Percentiles rank a stretch among this genome's conserved stretches.
phyloP scores from a whole-genome alignment of 2,113 vertebrate species.

The Caranx melampygus region DNA sequence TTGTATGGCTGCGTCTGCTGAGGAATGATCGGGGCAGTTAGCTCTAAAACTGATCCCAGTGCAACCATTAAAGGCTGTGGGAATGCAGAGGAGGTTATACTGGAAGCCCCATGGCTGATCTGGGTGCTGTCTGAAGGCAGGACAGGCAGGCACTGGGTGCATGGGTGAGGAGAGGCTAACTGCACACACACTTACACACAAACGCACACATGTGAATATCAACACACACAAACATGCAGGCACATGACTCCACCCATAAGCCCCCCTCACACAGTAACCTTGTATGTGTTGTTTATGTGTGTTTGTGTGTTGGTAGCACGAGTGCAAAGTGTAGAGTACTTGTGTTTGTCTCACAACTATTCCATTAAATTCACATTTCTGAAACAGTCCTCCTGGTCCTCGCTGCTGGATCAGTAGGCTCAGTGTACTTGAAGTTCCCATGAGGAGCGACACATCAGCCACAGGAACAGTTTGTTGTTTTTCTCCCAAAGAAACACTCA shows the following conservation, averaged over 20 bases:
- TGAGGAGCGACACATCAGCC: constrained; percentile 44
- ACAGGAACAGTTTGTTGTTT: constrained; percentile 47
- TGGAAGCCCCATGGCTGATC: constrained; percentile 77
- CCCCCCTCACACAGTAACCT: constrained; percentile 72
- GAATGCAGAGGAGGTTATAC: constrained; percentile 69
- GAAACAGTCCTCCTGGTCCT: constrained; percentile 57
- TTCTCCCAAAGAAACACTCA: constrained; percentile 53
- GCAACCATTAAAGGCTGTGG: constrained; percentile 50
- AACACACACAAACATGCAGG: constrained; percentile 71
- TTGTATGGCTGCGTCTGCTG: constrained; percentile 70
- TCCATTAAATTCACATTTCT: constrained; percentile 64
- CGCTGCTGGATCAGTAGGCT: constrained; percentile 68
- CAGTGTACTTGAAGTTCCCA: constrained; percentile 60
- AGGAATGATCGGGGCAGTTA: constrained; percentile 68
- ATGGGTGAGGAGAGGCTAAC: constrained; percentile 76
- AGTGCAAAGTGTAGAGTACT: constrained; percentile 66
- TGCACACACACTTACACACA: constrained; percentile 53
- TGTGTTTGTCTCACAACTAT: constrained; percentile 51
- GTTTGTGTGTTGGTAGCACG: constrained; percentile 48
- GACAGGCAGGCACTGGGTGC: constrained; percentile 83
- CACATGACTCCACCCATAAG: constrained; percentile 62
- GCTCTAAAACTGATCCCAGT: constrained; percentile 69
- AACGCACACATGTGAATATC: constrained; percentile 38
- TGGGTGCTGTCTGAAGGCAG: constrained; percentile 82
- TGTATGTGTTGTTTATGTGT: constrained; percentile 47